These are phyloP conservation scores for Embidobia sp. DNA, from an alignment of 2,888 invertebrate genomes.

Conservation along the genomic window DNA sequence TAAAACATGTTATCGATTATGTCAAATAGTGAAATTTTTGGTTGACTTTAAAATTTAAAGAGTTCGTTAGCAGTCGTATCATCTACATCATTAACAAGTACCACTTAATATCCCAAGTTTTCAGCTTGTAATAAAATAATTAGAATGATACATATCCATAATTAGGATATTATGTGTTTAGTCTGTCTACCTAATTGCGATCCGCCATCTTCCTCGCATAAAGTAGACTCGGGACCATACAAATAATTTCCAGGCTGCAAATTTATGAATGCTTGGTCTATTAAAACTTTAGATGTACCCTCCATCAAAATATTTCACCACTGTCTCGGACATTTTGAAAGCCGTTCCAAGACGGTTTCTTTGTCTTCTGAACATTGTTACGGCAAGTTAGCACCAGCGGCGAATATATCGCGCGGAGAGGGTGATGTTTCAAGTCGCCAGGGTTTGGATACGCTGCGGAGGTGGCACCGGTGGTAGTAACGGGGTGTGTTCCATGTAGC, in stretches of 20 bases:
- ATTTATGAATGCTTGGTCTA: constrained; percentile 39
- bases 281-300: constrained; percentile 48
- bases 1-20: too few species aligned
- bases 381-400: constrained; percentile 62
- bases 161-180: constrained; percentile 2
- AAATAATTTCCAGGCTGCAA: constrained; percentile 6
- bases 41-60: too few species aligned
- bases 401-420: constrained; percentile 59
- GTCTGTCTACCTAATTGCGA: constrained; percentile 10
- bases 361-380: constrained; percentile 53
- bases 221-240: background rate
- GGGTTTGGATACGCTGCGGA: constrained; percentile 61
- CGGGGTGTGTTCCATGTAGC: constrained; percentile 70
- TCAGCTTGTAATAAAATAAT: background rate
- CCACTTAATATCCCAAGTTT: too few species aligned
- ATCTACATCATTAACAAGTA: too few species aligned
- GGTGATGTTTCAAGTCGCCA: constrained; percentile 59
- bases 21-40: too few species aligned
- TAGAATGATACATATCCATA: background rate
- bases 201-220: background rate
- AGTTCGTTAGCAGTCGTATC: too few species aligned
- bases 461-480: constrained; percentile 67
- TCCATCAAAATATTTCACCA: constrained; percentile 49
- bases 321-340: constrained; percentile 44
- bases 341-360: constrained; percentile 35